phyloP scores from a whole-genome alignment of 2,888 invertebrate genomes.

The Eurytoma californica region DNA sequence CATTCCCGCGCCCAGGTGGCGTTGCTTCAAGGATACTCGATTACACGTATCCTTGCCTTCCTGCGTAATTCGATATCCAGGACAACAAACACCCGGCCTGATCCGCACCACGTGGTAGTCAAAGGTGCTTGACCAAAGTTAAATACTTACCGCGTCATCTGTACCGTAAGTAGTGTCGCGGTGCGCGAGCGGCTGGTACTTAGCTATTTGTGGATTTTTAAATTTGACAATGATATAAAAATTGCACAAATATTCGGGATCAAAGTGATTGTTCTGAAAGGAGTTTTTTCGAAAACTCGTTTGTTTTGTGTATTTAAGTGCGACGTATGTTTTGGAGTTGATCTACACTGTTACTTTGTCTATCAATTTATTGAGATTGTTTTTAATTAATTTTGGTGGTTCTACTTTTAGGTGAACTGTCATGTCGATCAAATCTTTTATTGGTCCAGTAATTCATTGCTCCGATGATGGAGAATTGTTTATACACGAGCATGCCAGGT shows the following conservation, averaged over 20 bases:
- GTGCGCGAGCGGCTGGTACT: no score
- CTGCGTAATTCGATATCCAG: not conserved
- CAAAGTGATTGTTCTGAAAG: no score
- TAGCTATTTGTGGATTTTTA: no score
- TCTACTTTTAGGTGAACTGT: not conserved
- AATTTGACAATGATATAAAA: no score
- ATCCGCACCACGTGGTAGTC: not conserved
- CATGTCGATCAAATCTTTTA: conserved; percentile 52
- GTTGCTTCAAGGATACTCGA: conserved; percentile 8
- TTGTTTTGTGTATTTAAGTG: no score
- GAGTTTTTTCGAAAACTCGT: no score
- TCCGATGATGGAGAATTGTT: conserved; percentile 62
- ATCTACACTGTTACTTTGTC: no score
- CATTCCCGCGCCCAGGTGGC: conserved; percentile 27
- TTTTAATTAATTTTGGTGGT: not conserved
- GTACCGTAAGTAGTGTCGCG: no score
- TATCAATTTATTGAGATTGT: not conserved
- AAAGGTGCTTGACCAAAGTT: no score
- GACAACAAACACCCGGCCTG: not conserved
- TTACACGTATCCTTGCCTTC: not conserved
- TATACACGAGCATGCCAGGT: conserved; percentile 62
- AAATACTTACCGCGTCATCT: no score
- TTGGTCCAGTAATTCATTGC: conserved; percentile 68
- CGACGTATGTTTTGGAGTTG: no score
- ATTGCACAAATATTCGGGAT: no score